phyloP scores from a whole-genome alignment of 2,113 vertebrate genomes.

The Vidua chalybeata region DNA sequence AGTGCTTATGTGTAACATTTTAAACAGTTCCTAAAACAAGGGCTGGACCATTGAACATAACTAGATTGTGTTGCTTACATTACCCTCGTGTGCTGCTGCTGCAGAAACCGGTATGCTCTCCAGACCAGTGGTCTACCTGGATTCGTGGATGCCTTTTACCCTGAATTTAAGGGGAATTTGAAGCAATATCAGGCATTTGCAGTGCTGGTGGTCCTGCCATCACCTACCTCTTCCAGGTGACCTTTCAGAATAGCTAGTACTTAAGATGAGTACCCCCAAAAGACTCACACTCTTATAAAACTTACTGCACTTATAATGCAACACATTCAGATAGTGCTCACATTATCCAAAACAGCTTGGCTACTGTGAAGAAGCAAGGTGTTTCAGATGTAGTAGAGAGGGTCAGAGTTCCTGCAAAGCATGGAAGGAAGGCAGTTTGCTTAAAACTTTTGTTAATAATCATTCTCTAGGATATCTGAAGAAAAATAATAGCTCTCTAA shows the following conservation, averaged over 20 bases:
- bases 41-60: neutral
- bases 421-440: neutral
- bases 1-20: neutral
- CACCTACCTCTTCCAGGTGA: neutral
- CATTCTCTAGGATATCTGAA: neutral
- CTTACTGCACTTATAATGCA: neutral
- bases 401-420: neutral
- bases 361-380: neutral
- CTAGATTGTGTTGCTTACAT: neutral
- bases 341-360: neutral
- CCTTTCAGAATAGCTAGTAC: neutral
- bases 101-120: neutral
- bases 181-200: neutral
- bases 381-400: neutral
- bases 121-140: neutral
- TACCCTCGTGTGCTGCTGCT: neutral
- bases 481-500: constrained; percentile 7
- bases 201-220: neutral
- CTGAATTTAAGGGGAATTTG: neutral
- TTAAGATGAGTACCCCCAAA: neutral
- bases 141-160: neutral
- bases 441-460: constrained; percentile 7
- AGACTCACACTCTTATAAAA: neutral
- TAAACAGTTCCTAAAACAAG: neutral
- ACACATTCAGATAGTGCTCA: neutral